Conservation (phyloP, 2,888 invertebrate genomes). For the Iphiclides podalirius region DNA sequence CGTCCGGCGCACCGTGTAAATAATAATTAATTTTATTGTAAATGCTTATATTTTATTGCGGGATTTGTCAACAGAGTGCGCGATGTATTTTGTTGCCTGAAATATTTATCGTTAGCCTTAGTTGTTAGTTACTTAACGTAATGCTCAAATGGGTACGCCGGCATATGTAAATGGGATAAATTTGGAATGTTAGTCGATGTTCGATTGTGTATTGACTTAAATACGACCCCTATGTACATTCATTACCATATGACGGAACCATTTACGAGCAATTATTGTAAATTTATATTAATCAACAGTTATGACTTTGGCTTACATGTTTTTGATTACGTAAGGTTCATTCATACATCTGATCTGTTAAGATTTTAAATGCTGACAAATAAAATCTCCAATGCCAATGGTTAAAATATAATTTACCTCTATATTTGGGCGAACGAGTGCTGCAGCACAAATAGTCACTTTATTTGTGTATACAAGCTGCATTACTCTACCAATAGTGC, state of each 20-base stretch:
- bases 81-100: slow-evolving; percentile 75
- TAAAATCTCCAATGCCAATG: too few relatives aligned
- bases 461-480: too few relatives aligned
- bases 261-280: too few relatives aligned
- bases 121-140: slow-evolving; percentile 65
- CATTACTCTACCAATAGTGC: too few relatives aligned
- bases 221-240: background rate
- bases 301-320: too few relatives aligned
- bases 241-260: background rate
- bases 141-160: slow-evolving; percentile 57
- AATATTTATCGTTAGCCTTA: slow-evolving; percentile 69
- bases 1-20: slow-evolving; percentile 76
- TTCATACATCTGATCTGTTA: too few relatives aligned
- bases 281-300: too few relatives aligned
- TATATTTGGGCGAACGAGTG: too few relatives aligned
- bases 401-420: too few relatives aligned
- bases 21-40: slow-evolving; percentile 81
- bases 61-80: slow-evolving; percentile 79
- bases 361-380: too few relatives aligned
- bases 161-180: slow-evolving; percentile 43
- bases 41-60: slow-evolving; percentile 80
- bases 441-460: too few relatives aligned
- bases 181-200: slow-evolving; percentile 22
- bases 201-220: slow-evolving; percentile 4
- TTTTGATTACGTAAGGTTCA: too few relatives aligned